Base-by-base conservation (phyloP, 2,797 vertebrate genomes). In the Falco berigora region DNA sequence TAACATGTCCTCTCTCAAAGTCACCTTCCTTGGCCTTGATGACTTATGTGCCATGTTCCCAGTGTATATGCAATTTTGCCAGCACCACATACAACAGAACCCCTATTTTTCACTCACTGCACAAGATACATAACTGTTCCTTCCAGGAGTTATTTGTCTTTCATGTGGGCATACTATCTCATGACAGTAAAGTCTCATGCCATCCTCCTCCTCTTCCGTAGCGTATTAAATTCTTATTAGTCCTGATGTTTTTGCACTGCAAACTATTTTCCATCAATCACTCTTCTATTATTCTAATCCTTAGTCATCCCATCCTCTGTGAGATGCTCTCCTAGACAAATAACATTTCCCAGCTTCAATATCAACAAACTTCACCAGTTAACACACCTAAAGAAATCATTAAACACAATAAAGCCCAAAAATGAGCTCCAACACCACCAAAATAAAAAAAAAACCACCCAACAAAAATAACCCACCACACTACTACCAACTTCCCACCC, bases 111-210 rank as follows among this genome's bases (percentile, higher is more conserved):
- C 25, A 44, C 21, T 66, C 24, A 14, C 23, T 30, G 14, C 24
- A 69, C 21, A 56, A 28, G 78, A 11, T 5, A 67, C 30, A 14
- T 17, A 2, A 8, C 40, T 46, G 25, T 66, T 61, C 44, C 9
- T 58, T 68, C 18, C 38, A 62, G 61, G 59, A 73, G 42, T 62
- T 9, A 38, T 22, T 21, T 19, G 20, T 23, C n/a, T 94, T 68
- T 63, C 67, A 36, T 12, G 21, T 0, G 4, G 25, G 28, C 1
- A 0, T 14, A 14, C 16, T n/a, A 22, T 20, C 28, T 56, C 4
- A 0, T 38, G 38, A 83, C 20, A 49, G 42, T n/a, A 3, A 91
- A 69, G 27, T 23, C 42, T 79, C 68, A 36, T 2, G 10, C 9
- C 47, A 69, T 38, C 38, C 40, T 82, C 36, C 34, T 63, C 27